A percentile compares a stretch with the other conserved stretches of the same genome.
phyloP scores from a whole-genome alignment of 2,113 vertebrate species.

The Rattus norvegicus region GRCr8 NC_086029.1:17919001-17919500 shows the following conservation, averaged over 20 bases:
- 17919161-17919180: not conserved
- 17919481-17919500: not conserved
- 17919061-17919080: not conserved
- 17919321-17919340: not conserved
- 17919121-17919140: not conserved
- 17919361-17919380: not conserved
- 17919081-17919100: not conserved
- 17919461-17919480: not conserved
- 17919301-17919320: not conserved
- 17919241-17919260: not conserved
- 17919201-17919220: not conserved
- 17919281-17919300: not conserved
- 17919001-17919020: not conserved
- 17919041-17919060: not conserved
- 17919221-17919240: not conserved
- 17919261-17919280: not conserved
- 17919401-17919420: not conserved
- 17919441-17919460: not conserved
- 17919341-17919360: not conserved
- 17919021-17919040: not conserved
- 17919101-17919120: not conserved
- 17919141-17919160: not conserved
- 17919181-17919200: not conserved
- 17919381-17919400: not conserved
- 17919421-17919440: not conserved